phyloP scores from a whole-genome alignment of 2,113 vertebrate genomes.

The Gallinago jamesoni region DNA sequence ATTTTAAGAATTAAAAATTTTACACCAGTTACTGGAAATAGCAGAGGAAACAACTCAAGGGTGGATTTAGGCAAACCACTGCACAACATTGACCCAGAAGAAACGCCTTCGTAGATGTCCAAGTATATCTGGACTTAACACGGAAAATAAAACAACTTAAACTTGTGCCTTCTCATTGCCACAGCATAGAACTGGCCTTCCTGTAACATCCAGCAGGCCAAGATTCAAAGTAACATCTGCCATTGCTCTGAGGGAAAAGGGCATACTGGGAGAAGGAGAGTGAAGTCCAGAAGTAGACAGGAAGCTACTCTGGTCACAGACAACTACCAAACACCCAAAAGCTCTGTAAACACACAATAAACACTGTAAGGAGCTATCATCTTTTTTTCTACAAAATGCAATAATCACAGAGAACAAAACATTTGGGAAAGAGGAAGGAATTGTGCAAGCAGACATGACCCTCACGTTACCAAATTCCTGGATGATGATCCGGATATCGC shows the following conservation, averaged over 20 bases:
- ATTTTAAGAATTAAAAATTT: neutral
- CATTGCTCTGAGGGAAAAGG: neutral
- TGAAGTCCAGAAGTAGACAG: neutral
- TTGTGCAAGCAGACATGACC: neutral
- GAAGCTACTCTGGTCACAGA: neutral
- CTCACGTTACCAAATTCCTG: neutral
- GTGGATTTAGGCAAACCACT: neutral
- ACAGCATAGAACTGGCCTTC: neutral
- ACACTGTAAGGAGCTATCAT: rapidly evolving
- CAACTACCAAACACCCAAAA: neutral
- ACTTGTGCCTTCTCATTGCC: neutral
- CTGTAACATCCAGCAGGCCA: neutral
- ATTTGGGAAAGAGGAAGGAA: neutral
- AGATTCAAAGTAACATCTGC: neutral
- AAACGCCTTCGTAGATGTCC: neutral
- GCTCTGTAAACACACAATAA: neutral
- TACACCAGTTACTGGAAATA: neutral
- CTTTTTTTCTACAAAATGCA: neutral
- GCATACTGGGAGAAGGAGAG: neutral
- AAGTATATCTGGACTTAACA: rapidly evolving
- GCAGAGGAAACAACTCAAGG: neutral
- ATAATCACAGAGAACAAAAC: neutral
- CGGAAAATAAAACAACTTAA: neutral
- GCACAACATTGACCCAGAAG: neutral
- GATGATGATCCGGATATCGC: neutral